Evolutionary conservation across 2,113 vertebrate species (phyloP).

Genomic region (Cynopterus brachyotis): DNA sequence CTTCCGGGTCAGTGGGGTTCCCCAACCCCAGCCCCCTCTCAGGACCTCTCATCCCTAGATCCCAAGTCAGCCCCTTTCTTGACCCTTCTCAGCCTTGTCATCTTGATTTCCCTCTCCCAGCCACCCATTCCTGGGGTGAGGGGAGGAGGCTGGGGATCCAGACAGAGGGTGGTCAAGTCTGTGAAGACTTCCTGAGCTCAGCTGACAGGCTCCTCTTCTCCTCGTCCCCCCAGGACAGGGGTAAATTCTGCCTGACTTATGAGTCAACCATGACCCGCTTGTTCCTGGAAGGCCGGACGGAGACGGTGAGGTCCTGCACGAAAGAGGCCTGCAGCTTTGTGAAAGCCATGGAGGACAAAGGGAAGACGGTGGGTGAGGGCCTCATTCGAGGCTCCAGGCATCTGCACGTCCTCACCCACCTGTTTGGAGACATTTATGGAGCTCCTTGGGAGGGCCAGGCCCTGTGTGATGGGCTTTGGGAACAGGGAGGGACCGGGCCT

Average conservation of each 20-base stretch:
- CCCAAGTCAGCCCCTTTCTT: neutral
- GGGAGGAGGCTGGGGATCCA: neutral
- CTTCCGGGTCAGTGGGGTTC: slow-evolving; percentile 76
- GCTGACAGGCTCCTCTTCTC: neutral
- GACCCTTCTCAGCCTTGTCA: neutral
- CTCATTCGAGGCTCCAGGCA: neutral
- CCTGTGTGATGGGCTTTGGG: neutral
- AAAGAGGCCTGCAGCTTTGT: slow-evolving; percentile 87
- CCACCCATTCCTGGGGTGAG: neutral
- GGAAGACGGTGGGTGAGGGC: slow-evolving; percentile 77
- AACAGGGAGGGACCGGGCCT: neutral
- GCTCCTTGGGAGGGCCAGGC: neutral
- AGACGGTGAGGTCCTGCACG: slow-evolving; percentile 90
- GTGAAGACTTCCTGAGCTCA: neutral
- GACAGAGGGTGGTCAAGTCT: neutral
- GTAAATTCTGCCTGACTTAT: slow-evolving; percentile 89
- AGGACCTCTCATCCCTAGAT: neutral
- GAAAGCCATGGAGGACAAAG: slow-evolving; percentile 84
- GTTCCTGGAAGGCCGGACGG: slow-evolving; percentile 92
- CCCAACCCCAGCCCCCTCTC: neutral
- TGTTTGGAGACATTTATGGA: neutral
- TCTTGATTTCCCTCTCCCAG: neutral
- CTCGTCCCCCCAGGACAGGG: slow-evolving; percentile 83
- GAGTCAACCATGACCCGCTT: slow-evolving; percentile 92
- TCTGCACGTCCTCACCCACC: too few relatives aligned